A percentile compares a stretch with the other conserved stretches of the same genome.
phyloP scores from a whole-genome alignment of 1,140 invertebrate genomes.

The Hycleus phaleratus region DNA sequence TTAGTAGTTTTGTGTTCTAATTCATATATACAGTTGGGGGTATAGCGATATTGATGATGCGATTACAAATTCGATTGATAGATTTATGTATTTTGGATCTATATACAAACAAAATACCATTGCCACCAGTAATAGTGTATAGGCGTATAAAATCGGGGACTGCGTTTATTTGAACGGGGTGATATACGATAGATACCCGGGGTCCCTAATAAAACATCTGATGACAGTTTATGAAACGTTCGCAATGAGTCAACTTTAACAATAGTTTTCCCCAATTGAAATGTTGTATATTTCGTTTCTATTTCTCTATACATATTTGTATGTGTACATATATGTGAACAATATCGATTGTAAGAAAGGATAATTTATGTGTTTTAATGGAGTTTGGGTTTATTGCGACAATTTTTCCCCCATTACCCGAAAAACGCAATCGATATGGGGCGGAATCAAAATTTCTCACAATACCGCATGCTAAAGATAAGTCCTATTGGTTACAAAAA shows the following conservation, averaged over 20 bases:
- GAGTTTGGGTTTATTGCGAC: constrained; percentile 7
- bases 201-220: constrained; percentile 20
- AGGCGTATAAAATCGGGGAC: background rate
- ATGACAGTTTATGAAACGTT: constrained; percentile 20
- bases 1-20: too few relatives aligned
- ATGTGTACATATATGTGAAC: background rate
- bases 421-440: too few relatives aligned
- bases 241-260: constrained; percentile 21
- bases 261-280: constrained; percentile 16
- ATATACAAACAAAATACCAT: too few relatives aligned
- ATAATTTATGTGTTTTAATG: constrained; percentile 13
- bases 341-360: constrained; percentile 8
- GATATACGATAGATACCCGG: constrained; percentile 22
- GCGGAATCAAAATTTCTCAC: too few relatives aligned
- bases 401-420: background rate
- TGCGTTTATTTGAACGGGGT: constrained; percentile 18
- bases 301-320: too few relatives aligned
- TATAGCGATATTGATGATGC: background rate
- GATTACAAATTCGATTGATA: constrained; percentile 15
- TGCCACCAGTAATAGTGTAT: too few relatives aligned
- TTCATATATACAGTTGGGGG: too few relatives aligned
- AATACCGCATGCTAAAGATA: too few relatives aligned
- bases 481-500: too few relatives aligned
- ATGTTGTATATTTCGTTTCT: background rate
- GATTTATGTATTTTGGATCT: constrained; percentile 7